Base-by-base conservation (phyloP, 2,797 vertebrate species). In the Poeciliopsis gracilis region DNA sequence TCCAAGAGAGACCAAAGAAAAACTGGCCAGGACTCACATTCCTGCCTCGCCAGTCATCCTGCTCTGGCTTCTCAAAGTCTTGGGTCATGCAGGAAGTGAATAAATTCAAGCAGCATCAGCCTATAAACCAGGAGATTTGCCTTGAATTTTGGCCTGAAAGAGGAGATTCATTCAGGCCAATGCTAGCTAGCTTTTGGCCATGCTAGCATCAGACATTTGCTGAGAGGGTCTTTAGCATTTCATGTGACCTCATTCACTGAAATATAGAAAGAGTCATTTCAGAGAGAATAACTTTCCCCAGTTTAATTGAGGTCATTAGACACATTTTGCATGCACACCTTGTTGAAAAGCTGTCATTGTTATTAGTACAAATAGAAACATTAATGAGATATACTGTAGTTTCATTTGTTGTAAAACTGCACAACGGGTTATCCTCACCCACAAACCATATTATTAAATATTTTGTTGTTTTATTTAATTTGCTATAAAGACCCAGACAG, bases 191-290 rank as follows among this genome's bases (percentile, higher is more conserved):
- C 45, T 77, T 57, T 75, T 82, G 45, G 74, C 55, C 12, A 82
- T 77, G 72, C 75, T 72, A 75, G 81, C 72, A 67, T 80, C 77
- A 73, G 72, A 81, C 75, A 76, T 83, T 81, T 83, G 30, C 77
- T 73, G 71, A 82, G 66, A 6, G 55, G 69, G 77, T 82, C 2
- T 87, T 84, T 72, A 79, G 85, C 36, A 28, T 84, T 53, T 53
- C 71, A 79, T 77, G 79, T 77, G 79, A 80, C 78, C 81, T 83
- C 66, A 72, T 23, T 66, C 30, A 13, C 45, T 55, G 73, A 47
- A 85, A 55, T 55, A 55, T 9, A 55, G 25, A 7, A 51, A 55
- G 10, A 55, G 8, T 55, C 53, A 55, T 55, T 55, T 55, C n/a
- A 55, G 23, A 55, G 53, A n/a, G 23, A 55, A 55, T 8, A 10